A percentile compares a stretch with the other conserved stretches of the same genome.
phyloP scores from a whole-genome alignment of 2,113 vertebrate genomes.

The Hippocampus zosterae region DNA sequence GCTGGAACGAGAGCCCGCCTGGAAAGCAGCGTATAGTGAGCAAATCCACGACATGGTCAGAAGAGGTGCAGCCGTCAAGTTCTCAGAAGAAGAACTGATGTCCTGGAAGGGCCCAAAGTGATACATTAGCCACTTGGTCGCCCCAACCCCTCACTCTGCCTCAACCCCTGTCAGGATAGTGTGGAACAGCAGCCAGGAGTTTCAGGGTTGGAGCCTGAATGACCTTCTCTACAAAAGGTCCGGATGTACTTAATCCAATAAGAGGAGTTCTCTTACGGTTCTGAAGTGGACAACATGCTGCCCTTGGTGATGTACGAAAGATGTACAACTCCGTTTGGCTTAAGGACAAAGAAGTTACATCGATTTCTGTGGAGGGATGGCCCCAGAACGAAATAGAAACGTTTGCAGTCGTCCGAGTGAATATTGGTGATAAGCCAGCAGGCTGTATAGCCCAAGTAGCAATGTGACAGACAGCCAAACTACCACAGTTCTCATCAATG shows the following conservation, averaged over 20 bases:
- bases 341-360: not conserved
- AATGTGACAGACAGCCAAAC: constrained; percentile 6
- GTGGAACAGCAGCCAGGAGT: not conserved
- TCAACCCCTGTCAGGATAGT: too few relatives aligned
- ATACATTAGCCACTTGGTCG: too few relatives aligned
- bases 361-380: not conserved
- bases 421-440: constrained; percentile 15
- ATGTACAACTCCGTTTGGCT: constrained; percentile 7
- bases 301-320: not conserved
- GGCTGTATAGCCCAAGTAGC: constrained; percentile 24
- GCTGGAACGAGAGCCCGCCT: not conserved
- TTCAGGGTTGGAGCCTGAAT: not conserved
- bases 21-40: not conserved
- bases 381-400: not conserved
- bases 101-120: not conserved
- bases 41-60: not conserved
- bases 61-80: not conserved
- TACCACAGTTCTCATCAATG: not conserved
- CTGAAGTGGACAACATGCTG: not conserved
- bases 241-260: constrained; percentile 28
- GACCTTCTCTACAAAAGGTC: not conserved
- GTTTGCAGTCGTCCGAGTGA: not conserved
- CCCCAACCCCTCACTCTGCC: too few relatives aligned
- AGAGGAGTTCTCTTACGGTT: constrained; percentile 19
- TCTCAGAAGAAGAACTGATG: not conserved